Conservation (phyloP, 1,140 invertebrate genomes). For the Drosophila truncata region DNA sequence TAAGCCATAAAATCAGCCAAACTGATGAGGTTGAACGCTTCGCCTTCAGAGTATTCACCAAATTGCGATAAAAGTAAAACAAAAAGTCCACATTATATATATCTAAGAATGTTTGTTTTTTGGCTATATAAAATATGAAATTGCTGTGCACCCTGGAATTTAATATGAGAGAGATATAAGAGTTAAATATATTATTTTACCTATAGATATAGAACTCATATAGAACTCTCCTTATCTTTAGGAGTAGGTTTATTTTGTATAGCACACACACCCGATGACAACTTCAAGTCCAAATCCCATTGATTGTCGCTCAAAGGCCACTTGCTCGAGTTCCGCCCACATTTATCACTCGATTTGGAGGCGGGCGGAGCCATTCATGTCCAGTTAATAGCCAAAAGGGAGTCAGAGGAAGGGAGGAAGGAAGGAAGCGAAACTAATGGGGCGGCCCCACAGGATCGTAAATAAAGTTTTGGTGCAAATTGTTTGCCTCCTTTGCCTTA, state of each 20-base stretch:
- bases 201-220: too few species aligned
- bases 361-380: constrained; percentile 43
- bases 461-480: constrained; percentile 58
- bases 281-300: constrained; percentile 47
- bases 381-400: constrained; percentile 57
- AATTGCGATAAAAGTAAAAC: constrained; percentile 32
- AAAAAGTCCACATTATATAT: constrained; percentile 9
- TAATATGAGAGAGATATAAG: not conserved
- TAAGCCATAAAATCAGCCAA: constrained; percentile 54
- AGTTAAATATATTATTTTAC: not conserved
- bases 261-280: constrained; percentile 44
- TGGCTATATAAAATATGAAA: not conserved
- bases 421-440: constrained; percentile 50
- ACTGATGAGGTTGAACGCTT: constrained; percentile 11
- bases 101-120: not conserved
- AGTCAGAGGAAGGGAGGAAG: not conserved
- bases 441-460: constrained; percentile 52
- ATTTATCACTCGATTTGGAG: constrained; percentile 46
- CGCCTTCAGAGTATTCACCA: not conserved
- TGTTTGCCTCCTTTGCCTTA: constrained; percentile 38
- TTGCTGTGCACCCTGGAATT: not conserved
- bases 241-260: too few species aligned
- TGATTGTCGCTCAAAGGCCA: constrained; percentile 54
- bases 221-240: not conserved
- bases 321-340: constrained; percentile 39